Conservation (phyloP, 2,888 invertebrate genomes). For the Agapostemon virescens region DNA sequence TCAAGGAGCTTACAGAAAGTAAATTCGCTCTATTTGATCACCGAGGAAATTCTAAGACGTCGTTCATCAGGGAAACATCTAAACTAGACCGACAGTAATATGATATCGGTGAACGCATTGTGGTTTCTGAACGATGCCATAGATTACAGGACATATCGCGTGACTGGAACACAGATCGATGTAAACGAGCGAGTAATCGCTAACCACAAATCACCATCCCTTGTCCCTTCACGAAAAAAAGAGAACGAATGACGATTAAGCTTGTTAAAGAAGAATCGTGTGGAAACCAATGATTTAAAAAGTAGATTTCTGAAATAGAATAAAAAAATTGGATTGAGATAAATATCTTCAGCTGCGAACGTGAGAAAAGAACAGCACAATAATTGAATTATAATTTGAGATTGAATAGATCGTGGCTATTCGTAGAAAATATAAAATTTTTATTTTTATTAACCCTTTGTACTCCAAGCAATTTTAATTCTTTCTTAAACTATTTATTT, state of each 20-base stretch:
- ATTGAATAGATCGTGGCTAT: no score
- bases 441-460: no score
- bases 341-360: no score
- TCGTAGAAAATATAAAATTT: no score
- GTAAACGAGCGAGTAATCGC: conserved; percentile 61
- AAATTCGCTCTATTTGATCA: neutral
- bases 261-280: conserved; percentile 8
- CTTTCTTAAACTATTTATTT: no score
- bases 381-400: no score
- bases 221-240: conserved; percentile 22
- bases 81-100: neutral
- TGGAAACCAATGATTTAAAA: conserved; percentile 6
- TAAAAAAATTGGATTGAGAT: neutral
- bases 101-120: neutral
- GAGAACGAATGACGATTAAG: conserved; percentile 26
- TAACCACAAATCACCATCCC: conserved; percentile 51
- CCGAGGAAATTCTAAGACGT: neutral
- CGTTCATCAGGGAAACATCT: neutral
- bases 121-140: conserved; percentile 19
- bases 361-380: no score
- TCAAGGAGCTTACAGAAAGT: neutral
- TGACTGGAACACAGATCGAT: conserved; percentile 63
- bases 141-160: conserved; percentile 61
- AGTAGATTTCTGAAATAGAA: neutral
- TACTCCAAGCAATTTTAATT: no score